Evolutionary conservation across 92 coral and sea anemone genomes (phyloP).

Genomic region (Parazoanthus swiftii): DNA sequence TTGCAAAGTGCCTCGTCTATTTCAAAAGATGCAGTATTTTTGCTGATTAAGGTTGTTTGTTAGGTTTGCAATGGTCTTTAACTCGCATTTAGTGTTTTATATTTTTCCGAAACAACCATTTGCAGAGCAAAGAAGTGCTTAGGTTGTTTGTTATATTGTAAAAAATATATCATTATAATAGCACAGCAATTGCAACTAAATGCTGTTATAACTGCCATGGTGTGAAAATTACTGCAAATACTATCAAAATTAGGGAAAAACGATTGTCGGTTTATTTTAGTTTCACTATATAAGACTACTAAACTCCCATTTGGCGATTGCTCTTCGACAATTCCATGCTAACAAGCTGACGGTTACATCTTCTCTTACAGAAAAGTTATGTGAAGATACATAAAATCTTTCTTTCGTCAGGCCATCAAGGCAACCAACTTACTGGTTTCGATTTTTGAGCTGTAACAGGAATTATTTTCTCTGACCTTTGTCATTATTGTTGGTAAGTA

Average conservation of each 20-base stretch:
- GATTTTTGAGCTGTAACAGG: neutral
- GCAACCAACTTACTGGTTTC: neutral
- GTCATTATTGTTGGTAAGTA: conserved; percentile 8
- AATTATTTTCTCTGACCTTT: conserved; percentile 4
- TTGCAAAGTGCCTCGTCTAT: conserved; percentile 40
- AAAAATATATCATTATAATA: conserved; percentile 36
- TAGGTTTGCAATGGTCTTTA: conserved; percentile 15
- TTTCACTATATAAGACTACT: conserved; percentile 21
- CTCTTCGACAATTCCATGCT: neutral
- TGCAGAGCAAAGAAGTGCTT: conserved; percentile 12
- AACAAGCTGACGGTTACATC: neutral
- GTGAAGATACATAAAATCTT: neutral
- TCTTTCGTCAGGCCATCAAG: neutral
- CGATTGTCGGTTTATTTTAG: conserved; percentile 26
- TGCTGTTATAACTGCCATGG: conserved; percentile 44
- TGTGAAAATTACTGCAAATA: conserved; percentile 41
- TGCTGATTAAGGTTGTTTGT: conserved; percentile 21
- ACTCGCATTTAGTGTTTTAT: neutral
- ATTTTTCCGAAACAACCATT: conserved; percentile 11
- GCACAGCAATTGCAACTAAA: conserved; percentile 45
- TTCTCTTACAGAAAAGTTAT: neutral
- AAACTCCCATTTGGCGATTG: neutral
- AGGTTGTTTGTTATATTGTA: conserved; percentile 32
- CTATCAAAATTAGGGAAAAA: conserved; percentile 38
- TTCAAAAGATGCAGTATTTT: conserved; percentile 29